These are phyloP conservation scores for Ataeniobius toweri DNA, from an alignment of 2,797 vertebrate genomes.

Conservation along the genomic window DNA sequence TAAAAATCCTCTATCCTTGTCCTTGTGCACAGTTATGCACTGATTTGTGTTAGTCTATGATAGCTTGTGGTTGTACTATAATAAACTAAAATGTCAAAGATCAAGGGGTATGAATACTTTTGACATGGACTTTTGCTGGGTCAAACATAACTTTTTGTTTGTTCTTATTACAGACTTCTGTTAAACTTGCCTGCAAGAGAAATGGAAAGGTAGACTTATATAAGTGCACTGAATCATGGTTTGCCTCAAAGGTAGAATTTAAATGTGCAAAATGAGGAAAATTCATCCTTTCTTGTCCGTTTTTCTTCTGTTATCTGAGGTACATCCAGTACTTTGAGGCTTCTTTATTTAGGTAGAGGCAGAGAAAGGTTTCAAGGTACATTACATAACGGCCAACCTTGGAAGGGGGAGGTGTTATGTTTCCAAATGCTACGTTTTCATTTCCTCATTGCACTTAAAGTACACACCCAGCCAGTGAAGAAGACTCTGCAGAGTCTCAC, in stretches of 20 bases:
- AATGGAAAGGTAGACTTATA: not conserved
- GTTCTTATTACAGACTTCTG: not conserved
- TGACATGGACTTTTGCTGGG: not conserved
- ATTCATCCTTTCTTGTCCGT: not conserved
- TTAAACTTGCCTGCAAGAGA: not conserved
- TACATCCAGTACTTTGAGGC: not conserved
- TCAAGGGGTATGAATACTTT: not conserved
- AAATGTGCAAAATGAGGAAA: not conserved
- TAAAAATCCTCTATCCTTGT: not conserved
- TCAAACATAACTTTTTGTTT: not conserved
- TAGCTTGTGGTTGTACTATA: too few species aligned
- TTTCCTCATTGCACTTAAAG: slow-evolving; percentile 11
- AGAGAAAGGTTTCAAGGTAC: slow-evolving; percentile 14
- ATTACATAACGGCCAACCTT: slow-evolving; percentile 35
- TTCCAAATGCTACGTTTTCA: slow-evolving; percentile 2
- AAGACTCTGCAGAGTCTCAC: not conserved
- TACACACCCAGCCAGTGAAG: not conserved
- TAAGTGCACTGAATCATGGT: not conserved
- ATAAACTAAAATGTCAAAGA: not conserved
- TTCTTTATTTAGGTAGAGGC: slow-evolving; percentile 6
- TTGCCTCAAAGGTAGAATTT: not conserved
- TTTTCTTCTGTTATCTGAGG: not conserved
- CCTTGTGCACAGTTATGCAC: not conserved
- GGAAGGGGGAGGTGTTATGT: slow-evolving; percentile 4
- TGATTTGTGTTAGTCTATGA: too few species aligned